Evolutionary conservation across 2,888 invertebrate genomes (phyloP), one percentile per base, ranked within the genome.

Genomic region (Sphaerolaimus hirsutus): DNA sequence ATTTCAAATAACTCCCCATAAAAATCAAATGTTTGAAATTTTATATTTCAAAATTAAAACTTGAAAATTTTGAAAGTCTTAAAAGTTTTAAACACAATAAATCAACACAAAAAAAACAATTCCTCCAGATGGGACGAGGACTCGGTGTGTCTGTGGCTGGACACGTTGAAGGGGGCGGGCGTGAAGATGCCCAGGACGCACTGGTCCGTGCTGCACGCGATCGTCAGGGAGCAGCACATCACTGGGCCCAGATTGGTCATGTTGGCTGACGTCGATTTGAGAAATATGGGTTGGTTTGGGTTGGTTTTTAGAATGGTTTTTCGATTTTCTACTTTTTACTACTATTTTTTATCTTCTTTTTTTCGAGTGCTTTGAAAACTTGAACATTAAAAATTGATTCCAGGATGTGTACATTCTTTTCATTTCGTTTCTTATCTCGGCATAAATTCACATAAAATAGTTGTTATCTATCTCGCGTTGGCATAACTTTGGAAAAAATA

Each of bases 101-200:
- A n/a, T 37, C 19, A n/a, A 37, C 27, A 22, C n/a, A 7, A n/a
- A 17, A 19, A 17, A 4, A 19, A 45, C 26, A 43, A 45, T 32
- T 42, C 45, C 7, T 3, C 17, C 22, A n/a, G 7, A 22, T 48
- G 48, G 48, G 4, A 5, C 17, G 48, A 44, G 32, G 40, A 45
- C 3, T 22, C 22, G 3, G 48, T 48, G 21, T 23, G 36, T 21
- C 26, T 14, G 19, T 48, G 48, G 48, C 49, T 59, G 14, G 46
- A 52, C 17, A 21, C 35, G 21, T 19, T 32, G 35, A 3, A 29
- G n/a, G n/a, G n/a, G n/a, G n/a, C n/a, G n/a, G n/a, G n/a, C 2
- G 35, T 43, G 35, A 21, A 26, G 19, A 42, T 26, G 4, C 27
- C 2, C 17, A 5, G 5, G 21, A 23, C 5, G 3, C 2, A 25